Conservation (phyloP, 2,113 vertebrate genomes). For the Peromyscus polionotus region DNA sequence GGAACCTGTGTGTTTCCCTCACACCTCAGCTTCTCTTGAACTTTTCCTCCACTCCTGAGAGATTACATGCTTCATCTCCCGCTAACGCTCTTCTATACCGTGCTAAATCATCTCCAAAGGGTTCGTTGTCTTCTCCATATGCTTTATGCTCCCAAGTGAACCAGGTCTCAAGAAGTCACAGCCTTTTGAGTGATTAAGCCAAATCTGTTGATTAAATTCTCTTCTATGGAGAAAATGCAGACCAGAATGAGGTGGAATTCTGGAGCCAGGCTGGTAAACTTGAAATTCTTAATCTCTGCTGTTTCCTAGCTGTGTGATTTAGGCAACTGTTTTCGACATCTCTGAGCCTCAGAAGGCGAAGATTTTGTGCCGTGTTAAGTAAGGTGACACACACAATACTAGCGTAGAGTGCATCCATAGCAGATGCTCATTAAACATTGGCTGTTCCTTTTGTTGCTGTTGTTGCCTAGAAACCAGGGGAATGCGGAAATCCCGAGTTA, state of each 20-base stretch:
- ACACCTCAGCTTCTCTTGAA: background rate
- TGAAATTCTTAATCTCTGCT: background rate
- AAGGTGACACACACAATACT: rapidly evolving
- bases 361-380: background rate
- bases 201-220: background rate
- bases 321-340: background rate
- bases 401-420: background rate
- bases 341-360: background rate
- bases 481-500: background rate
- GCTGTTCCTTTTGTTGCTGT: background rate
- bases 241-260: background rate
- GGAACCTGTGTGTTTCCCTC: background rate
- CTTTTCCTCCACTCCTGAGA: background rate
- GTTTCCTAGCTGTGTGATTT: background rate
- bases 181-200: background rate
- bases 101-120: background rate
- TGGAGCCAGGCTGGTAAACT: background rate
- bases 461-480: background rate
- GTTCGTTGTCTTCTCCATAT: background rate
- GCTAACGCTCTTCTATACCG: rapidly evolving
- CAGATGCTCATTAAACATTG: background rate
- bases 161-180: background rate
- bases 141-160: background rate
- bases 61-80: background rate
- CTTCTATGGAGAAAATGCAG: background rate